Evolutionary conservation across 2,888 invertebrate species (phyloP).

Genomic region (Geophilus truncorum): DNA sequence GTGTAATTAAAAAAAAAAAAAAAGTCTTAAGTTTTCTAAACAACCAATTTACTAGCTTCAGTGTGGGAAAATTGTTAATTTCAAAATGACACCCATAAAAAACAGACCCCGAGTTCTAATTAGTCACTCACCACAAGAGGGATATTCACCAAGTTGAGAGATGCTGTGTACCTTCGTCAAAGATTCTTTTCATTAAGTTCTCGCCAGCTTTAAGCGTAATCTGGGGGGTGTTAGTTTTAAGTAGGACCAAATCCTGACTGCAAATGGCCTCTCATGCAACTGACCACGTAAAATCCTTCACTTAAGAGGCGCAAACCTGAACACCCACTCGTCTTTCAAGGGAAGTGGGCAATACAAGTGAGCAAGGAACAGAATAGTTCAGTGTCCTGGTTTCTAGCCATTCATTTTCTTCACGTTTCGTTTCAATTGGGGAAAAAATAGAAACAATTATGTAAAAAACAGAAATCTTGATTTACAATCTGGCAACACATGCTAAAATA

Average conservation of each 20-base stretch:
- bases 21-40: too few species aligned
- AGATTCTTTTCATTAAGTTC: conserved; percentile 14
- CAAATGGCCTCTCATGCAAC: background rate
- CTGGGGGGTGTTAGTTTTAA: background rate
- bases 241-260: background rate
- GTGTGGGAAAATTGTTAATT: background rate
- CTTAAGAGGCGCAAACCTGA: background rate
- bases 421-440: background rate
- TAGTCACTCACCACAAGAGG: conserved; percentile 22
- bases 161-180: background rate
- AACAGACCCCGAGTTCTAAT: background rate
- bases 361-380: background rate
- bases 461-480: background rate
- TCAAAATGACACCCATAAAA: background rate
- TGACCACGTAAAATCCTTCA: background rate
- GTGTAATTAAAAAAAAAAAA: too few species aligned
- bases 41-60: background rate
- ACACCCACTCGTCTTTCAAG: background rate
- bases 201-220: background rate
- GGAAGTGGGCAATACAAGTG: background rate
- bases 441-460: background rate
- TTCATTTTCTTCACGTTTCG: background rate
- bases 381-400: background rate
- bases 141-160: background rate
- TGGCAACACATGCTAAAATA: background rate